phyloP scores from a whole-genome alignment of 2,113 vertebrate genomes.

The Bathybates hornii region DNA sequence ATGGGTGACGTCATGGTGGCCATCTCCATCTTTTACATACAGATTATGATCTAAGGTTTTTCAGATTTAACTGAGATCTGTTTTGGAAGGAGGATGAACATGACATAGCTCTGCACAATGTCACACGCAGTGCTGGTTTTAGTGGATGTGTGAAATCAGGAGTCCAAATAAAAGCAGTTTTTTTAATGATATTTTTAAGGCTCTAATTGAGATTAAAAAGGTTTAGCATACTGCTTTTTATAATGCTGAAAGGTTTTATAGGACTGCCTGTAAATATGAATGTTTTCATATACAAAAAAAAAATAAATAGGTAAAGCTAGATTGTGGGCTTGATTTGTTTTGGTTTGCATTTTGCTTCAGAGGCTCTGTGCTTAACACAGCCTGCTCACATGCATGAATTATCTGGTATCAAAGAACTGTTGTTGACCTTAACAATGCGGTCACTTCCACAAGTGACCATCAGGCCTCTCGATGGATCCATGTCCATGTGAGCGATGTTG shows the following conservation, averaged over 20 bases:
- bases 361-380: not conserved
- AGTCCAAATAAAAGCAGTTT: not conserved
- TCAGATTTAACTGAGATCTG: not conserved
- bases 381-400: not conserved
- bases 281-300: not conserved
- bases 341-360: not conserved
- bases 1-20: not conserved
- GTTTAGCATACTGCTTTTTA: not conserved
- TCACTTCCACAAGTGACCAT: constrained; percentile 97
- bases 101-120: not conserved
- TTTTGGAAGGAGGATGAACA: not conserved
- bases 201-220: not conserved
- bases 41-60: not conserved
- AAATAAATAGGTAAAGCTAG: not conserved
- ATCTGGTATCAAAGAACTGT: not conserved
- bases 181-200: not conserved
- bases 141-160: not conserved
- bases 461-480: constrained; percentile 88
- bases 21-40: not conserved
- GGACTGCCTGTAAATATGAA: not conserved
- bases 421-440: constrained; percentile 88
- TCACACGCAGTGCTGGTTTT: not conserved
- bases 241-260: not conserved
- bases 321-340: not conserved
- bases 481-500: constrained; percentile 93